Evolutionary conservation across 1,140 invertebrate genomes (phyloP).

Genomic region (Daktulosphaira vitifoliae): DNA sequence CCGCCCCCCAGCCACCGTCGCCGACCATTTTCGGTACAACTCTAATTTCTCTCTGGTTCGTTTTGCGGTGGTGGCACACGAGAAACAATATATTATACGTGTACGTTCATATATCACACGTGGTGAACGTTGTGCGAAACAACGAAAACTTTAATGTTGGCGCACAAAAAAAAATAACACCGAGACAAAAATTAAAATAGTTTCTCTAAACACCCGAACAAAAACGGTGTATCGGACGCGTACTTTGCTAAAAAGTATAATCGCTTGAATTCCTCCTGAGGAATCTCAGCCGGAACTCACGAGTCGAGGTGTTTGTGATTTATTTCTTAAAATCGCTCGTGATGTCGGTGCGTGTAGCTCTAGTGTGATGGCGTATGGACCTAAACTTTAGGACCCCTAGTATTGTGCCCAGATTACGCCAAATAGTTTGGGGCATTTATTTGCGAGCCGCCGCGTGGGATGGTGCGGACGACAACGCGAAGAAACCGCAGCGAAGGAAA

Average conservation of each 20-base stretch:
- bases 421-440: slow-evolving; percentile 20
- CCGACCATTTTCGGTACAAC: slow-evolving; percentile 20
- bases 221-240: no score
- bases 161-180: slow-evolving; percentile 10
- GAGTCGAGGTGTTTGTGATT: slow-evolving; percentile 20
- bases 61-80: background rate
- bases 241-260: no score
- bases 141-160: slow-evolving; percentile 8
- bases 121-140: background rate
- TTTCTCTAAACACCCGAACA: background rate
- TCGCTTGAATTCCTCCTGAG: background rate
- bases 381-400: slow-evolving; percentile 18
- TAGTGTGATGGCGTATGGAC: background rate
- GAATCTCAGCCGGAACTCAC: background rate
- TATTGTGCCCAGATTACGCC: slow-evolving; percentile 31
- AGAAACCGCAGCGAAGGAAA: background rate
- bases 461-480: background rate
- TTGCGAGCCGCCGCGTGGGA: background rate
- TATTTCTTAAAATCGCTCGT: no score
- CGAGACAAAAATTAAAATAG: slow-evolving; percentile 15
- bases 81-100: background rate
- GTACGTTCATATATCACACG: background rate
- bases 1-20: slow-evolving; percentile 16
- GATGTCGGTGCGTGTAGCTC: background rate
- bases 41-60: slow-evolving; percentile 24